Evolutionary conservation across 2,888 invertebrate genomes (phyloP).

Genomic region (Ennomos erosarius): DNA sequence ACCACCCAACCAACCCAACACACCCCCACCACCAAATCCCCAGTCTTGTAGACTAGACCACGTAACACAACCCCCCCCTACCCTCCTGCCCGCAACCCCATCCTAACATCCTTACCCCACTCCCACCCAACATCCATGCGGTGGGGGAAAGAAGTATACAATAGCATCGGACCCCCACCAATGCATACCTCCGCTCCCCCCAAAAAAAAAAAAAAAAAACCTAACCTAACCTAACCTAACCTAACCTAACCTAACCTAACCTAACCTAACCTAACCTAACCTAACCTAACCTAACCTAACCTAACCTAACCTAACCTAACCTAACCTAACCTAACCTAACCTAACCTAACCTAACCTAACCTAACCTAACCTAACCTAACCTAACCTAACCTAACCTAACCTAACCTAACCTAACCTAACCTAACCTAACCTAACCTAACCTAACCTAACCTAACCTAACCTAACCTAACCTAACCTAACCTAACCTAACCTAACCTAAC

Average conservation of each 20-base stretch:
- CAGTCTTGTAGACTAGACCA: no score
- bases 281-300: constrained; percentile 6
- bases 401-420: constrained; percentile 6
- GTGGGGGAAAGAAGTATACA: no score
- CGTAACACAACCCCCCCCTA: no score
- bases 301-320: constrained; percentile 6
- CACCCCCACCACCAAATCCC: no score
- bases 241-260: constrained; percentile 6
- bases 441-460: constrained; percentile 6
- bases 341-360: constrained; percentile 6
- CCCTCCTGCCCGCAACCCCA: no score
- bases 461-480: constrained; percentile 6
- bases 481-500: constrained; percentile 6
- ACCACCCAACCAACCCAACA: no score
- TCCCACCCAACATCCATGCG: no score
- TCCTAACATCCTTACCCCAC: no score
- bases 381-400: constrained; percentile 6
- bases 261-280: constrained; percentile 6
- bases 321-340: constrained; percentile 6
- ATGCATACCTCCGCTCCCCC: no score
- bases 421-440: constrained; percentile 6
- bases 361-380: constrained; percentile 6
- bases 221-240: constrained; percentile 6
- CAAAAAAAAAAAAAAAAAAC: no score
- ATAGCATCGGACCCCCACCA: no score